phyloP scores from a whole-genome alignment of 2,888 invertebrate species.

The Gandaritis pyraliata region DNA sequence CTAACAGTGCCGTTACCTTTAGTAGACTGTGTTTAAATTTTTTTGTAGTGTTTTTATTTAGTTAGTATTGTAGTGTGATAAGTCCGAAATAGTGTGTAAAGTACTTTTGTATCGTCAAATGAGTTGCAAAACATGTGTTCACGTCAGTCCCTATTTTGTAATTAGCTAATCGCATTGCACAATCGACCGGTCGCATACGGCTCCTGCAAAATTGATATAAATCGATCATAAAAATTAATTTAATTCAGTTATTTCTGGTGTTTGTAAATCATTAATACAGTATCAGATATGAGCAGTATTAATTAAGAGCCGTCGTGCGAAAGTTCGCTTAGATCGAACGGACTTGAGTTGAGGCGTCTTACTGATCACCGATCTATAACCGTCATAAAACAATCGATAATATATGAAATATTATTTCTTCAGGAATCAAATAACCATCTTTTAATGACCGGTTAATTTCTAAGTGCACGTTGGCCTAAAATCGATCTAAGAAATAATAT shows the following conservation, averaged over 20 bases:
- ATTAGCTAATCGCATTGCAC: conserved; percentile 61
- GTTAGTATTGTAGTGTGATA: too few species aligned
- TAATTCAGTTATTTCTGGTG: conserved; percentile 44
- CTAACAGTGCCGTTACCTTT: too few species aligned
- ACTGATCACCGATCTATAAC: background rate
- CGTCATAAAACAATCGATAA: background rate
- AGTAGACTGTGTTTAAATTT: too few species aligned
- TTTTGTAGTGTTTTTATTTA: too few species aligned
- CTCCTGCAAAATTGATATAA: conserved; percentile 47
- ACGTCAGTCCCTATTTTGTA: conserved; percentile 46
- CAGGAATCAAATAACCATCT: background rate
- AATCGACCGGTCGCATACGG: conserved; percentile 47
- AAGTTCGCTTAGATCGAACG: conserved; percentile 6
- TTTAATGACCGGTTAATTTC: background rate
- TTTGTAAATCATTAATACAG: conserved; percentile 38
- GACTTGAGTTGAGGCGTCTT: conserved; percentile 2
- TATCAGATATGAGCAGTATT: conserved; percentile 34
- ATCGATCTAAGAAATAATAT: conserved; percentile 7
- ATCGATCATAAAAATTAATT: conserved; percentile 50
- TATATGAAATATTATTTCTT: background rate
- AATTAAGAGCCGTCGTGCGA: conserved; percentile 36
- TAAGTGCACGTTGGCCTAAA: background rate
- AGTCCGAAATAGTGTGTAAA: too few species aligned
- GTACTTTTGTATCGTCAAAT: background rate
- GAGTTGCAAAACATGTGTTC: conserved; percentile 22